Evolutionary conservation across 2,113 vertebrate species (phyloP).

Genomic region (Ameiurus melas): DNA sequence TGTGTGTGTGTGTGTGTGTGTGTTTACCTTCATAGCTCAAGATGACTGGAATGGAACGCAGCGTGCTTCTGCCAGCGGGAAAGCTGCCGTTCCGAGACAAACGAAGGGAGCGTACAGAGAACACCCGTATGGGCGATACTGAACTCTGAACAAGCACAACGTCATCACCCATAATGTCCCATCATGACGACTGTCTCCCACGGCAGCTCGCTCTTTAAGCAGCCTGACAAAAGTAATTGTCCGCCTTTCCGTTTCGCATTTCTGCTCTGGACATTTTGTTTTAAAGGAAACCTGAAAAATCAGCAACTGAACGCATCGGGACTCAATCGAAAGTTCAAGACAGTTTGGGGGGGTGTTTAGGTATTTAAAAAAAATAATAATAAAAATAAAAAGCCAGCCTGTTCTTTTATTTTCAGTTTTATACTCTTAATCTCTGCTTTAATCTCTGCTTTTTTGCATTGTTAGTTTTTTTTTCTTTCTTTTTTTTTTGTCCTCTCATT

Average conservation of each 20-base stretch:
- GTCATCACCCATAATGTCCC: constrained; percentile 66
- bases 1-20: neutral
- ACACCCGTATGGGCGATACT: constrained; percentile 95
- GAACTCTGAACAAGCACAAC: constrained; percentile 67
- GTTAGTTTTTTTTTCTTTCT: constrained; percentile 54
- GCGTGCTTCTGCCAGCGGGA: constrained; percentile 78
- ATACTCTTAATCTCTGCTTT: constrained; percentile 56
- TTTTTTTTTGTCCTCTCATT: constrained; percentile 54
- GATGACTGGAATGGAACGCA: constrained; percentile 94
- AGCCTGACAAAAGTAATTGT: constrained; percentile 82
- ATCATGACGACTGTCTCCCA: constrained; percentile 72
- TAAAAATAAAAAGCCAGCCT: constrained; percentile 43
- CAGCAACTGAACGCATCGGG: constrained; percentile 67
- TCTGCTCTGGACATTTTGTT: constrained; percentile 78
- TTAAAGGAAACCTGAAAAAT: constrained; percentile 61
- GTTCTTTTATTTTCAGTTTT: constrained; percentile 59
- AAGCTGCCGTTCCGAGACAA: constrained; percentile 82
- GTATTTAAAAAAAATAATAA: constrained; percentile 49
- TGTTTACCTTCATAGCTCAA: constrained; percentile 75
- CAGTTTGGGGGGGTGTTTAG: constrained; percentile 64
- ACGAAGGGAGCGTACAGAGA: constrained; percentile 92
- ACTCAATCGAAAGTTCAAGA: constrained; percentile 66
- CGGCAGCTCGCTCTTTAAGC: constrained; percentile 79
- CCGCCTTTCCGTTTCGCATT: constrained; percentile 73
- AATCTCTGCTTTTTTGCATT: constrained; percentile 73